Percentiles rank a stretch among this genome's conserved stretches.
These are phyloP conservation scores for Takifugu rubripes DNA, from an alignment of 2,797 vertebrate species.

Conservation along the genomic window DNA sequence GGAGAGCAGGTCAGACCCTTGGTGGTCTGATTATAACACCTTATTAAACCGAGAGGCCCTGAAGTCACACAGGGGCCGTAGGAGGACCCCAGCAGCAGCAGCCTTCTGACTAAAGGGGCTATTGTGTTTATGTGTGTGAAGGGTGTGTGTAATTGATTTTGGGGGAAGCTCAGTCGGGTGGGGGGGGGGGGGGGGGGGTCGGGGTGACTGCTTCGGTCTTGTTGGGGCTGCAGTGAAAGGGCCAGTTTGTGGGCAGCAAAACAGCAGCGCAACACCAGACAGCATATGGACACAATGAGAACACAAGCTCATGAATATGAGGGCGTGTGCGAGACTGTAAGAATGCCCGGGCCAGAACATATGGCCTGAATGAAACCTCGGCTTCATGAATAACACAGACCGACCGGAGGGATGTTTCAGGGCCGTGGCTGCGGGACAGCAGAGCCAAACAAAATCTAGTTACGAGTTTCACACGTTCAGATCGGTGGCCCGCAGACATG, in stretches of 20 bases:
- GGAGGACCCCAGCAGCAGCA: slow-evolving; percentile 51
- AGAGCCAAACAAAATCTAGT: neutral
- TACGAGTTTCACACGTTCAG: no score
- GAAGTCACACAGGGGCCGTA: slow-evolving; percentile 75
- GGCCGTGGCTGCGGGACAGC: slow-evolving; percentile 13
- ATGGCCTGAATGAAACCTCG: slow-evolving; percentile 65
- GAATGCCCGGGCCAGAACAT: slow-evolving; percentile 60
- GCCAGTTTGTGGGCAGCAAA: slow-evolving; percentile 80
- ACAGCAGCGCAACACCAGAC: slow-evolving; percentile 79
- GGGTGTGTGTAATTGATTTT: slow-evolving; percentile 60
- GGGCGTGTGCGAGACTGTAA: slow-evolving; percentile 58
- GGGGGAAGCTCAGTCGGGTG: slow-evolving; percentile 54
- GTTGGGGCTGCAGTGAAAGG: slow-evolving; percentile 69
- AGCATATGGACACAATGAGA: slow-evolving; percentile 88
- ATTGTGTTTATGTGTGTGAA: slow-evolving; percentile 53
- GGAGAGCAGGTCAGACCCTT: slow-evolving; percentile 61
- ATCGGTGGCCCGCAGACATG: slow-evolving; percentile 11
- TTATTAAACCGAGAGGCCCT: slow-evolving; percentile 78
- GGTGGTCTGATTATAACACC: slow-evolving; percentile 83
- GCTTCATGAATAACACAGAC: slow-evolving; percentile 60
- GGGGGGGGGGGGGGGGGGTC: slow-evolving; percentile 1
- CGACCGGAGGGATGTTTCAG: slow-evolving; percentile 24
- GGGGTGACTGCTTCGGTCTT: slow-evolving; percentile 40
- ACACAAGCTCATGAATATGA: slow-evolving; percentile 79
- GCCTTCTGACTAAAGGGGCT: slow-evolving; percentile 60